Evolutionary conservation across 2,888 invertebrate species (phyloP).

Genomic region (Myopa testacea): DNA sequence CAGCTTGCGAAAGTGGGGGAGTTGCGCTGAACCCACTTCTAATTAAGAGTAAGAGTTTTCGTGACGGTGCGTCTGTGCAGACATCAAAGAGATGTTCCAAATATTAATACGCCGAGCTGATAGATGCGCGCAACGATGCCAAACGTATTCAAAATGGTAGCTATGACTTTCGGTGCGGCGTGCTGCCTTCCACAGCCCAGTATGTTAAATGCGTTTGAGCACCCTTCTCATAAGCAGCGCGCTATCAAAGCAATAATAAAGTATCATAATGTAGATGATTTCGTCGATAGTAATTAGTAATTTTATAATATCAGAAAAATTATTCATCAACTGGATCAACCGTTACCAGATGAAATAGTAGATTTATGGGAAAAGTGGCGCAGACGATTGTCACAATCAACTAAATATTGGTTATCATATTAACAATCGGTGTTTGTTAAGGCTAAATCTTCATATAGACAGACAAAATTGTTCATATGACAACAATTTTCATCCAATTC

Average conservation of each 20-base stretch:
- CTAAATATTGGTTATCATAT: too few species aligned
- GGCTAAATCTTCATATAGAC: too few species aligned
- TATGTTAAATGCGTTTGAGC: constrained; percentile 42
- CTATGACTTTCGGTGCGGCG: constrained; percentile 39
- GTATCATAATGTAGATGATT: constrained; percentile 44
- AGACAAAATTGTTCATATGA: too few species aligned
- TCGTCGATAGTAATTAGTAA: constrained; percentile 30
- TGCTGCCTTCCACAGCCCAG: constrained; percentile 40
- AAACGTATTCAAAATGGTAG: constrained; percentile 39
- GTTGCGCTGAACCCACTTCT: background rate
- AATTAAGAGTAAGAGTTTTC: constrained; percentile 53
- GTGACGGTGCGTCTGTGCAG: constrained; percentile 56
- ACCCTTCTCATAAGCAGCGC: constrained; percentile 16
- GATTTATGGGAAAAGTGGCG: constrained; percentile 1
- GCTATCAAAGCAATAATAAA: constrained; percentile 38
- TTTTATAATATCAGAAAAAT: constrained; percentile 5
- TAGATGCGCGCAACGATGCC: constrained; percentile 41
- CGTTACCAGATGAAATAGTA: background rate
- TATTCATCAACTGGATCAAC: constrained; percentile 10
- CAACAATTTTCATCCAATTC: too few species aligned
- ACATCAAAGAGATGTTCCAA: constrained; percentile 52
- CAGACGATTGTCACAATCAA: background rate
- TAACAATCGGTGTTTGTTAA: too few species aligned
- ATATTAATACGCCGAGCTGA: constrained; percentile 45
- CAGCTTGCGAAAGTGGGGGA: background rate